Percentiles rank a stretch among this genome's conserved stretches.
These are phyloP conservation scores for Rhadinocentrus ornatus DNA, from an alignment of 2,797 vertebrate species.

Conservation along the genomic window DNA sequence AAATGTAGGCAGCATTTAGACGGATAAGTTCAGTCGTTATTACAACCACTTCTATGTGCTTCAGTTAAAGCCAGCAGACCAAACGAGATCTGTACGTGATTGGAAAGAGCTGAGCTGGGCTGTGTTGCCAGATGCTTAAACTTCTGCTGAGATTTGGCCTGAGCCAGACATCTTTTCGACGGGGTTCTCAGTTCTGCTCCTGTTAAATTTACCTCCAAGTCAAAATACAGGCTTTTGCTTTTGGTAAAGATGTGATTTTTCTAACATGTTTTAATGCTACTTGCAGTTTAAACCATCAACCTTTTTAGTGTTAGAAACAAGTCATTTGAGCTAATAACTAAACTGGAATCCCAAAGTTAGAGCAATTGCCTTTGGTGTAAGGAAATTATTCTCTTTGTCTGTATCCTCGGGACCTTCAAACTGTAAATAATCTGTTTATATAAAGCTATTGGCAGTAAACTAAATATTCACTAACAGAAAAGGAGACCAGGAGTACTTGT, in stretches of 20 bases:
- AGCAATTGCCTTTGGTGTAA: too few species aligned
- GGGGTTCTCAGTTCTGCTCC: neutral
- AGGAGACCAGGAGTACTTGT: too few species aligned
- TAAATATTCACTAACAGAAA: too few species aligned
- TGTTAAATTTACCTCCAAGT: constrained; percentile 2
- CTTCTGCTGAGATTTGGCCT: neutral
- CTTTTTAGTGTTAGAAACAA: too few species aligned
- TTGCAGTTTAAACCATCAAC: neutral
- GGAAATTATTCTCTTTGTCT: too few species aligned
- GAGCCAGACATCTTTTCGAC: neutral
- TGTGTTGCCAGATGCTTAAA: constrained; percentile 32
- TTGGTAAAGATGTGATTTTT: neutral
- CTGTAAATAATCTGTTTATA: too few species aligned
- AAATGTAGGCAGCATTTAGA: constrained; percentile 43
- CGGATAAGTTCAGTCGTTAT: constrained; percentile 54
- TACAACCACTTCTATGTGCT: constrained; percentile 53
- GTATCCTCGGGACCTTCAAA: too few species aligned
- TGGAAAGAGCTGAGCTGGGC: constrained; percentile 56
- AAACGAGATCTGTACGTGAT: constrained; percentile 58
- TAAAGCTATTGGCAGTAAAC: too few species aligned
- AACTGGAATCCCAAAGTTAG: too few species aligned
- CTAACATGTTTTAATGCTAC: neutral
- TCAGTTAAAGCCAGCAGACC: constrained; percentile 59
- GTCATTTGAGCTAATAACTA: too few species aligned
- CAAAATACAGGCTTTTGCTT: neutral